Evolutionary conservation across 2,113 vertebrate species (phyloP).

Genomic region (Saguinus midas): DNA sequence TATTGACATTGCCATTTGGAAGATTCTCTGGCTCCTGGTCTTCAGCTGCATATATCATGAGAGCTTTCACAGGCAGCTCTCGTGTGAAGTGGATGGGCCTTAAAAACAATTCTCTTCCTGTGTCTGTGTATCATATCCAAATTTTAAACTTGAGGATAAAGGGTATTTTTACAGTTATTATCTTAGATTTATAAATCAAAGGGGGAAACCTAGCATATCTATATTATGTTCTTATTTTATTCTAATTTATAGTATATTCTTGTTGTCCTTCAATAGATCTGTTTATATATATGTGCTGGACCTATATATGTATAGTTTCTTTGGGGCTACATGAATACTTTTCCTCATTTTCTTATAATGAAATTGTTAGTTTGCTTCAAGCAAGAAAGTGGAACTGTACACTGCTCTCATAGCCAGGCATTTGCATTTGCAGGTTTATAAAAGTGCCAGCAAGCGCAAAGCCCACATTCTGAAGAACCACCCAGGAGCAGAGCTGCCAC

Average conservation of each 20-base stretch:
- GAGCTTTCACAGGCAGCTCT: neutral
- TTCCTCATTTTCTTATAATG: neutral
- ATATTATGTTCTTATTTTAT: neutral
- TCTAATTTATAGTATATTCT: neutral
- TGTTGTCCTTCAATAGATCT: neutral
- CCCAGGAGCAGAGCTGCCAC: constrained; percentile 95
- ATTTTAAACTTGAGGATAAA: neutral
- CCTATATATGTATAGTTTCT: neutral
- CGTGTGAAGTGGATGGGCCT: neutral
- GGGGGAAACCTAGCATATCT: neutral
- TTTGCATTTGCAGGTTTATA: constrained; percentile 90
- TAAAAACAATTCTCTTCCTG: neutral
- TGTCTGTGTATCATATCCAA: neutral
- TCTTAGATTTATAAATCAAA: neutral
- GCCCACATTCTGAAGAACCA: constrained; percentile 99
- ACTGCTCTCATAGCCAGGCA: neutral
- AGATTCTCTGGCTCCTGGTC: neutral
- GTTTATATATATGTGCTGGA: neutral
- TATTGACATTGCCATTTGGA: neutral
- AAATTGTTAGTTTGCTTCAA: neutral
- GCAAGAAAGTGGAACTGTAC: neutral
- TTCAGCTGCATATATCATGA: neutral
- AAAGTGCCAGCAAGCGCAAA: constrained; percentile 98
- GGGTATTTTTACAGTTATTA: neutral
- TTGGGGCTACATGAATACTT: neutral